Conservation (phyloP, 2,888 invertebrate species). For the Hanleya hanleyi region DNA sequence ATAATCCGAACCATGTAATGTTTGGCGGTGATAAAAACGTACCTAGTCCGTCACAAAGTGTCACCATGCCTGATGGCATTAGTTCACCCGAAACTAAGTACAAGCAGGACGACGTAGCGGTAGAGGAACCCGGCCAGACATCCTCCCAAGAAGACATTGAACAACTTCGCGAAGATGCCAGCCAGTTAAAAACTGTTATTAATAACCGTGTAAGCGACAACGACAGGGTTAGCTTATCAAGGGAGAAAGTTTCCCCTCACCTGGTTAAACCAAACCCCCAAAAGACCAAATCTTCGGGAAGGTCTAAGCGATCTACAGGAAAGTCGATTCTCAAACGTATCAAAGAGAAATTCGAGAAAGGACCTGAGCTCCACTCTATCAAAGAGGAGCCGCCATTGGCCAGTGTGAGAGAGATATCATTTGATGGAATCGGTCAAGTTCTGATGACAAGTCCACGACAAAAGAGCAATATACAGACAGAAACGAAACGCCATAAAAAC, state of each 20-base stretch:
- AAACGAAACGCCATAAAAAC: neutral
- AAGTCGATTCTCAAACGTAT: neutral
- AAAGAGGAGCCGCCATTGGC: neutral
- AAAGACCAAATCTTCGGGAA: neutral
- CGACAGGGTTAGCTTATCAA: too few species aligned
- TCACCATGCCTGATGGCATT: too few species aligned
- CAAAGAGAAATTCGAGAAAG: neutral
- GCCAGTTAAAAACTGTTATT: neutral
- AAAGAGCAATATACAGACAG: neutral
- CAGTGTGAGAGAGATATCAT: neutral
- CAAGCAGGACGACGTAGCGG: too few species aligned
- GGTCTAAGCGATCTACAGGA: neutral
- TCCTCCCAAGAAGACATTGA: too few species aligned
- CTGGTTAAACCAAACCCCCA: too few species aligned
- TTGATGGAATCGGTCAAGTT: neutral
- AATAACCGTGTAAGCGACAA: too few species aligned
- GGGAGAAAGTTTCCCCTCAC: too few species aligned
- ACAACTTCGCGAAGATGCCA: neutral
- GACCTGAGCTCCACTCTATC: neutral
- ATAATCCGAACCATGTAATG: neutral
- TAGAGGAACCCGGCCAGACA: too few species aligned
- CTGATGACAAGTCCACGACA: neutral
- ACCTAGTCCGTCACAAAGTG: too few species aligned
- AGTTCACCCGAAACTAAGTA: too few species aligned
- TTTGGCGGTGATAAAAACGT: too few species aligned